Evolutionary conservation across 1,140 invertebrate genomes (phyloP).

Genomic region (Battus philenor): DNA sequence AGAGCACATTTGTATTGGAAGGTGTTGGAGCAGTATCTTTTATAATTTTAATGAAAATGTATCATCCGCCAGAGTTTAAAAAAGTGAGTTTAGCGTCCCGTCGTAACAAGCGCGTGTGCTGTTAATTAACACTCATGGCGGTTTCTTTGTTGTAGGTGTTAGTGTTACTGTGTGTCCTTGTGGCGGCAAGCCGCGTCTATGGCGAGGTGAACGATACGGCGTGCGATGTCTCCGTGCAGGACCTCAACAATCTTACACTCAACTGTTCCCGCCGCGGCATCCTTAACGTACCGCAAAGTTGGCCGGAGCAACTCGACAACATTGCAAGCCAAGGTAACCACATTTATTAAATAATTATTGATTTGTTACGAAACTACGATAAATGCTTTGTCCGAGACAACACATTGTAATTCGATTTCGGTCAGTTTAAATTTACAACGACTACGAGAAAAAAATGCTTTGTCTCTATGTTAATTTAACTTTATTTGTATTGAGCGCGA

Average conservation of each 20-base stretch:
- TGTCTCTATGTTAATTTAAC: too few relatives aligned
- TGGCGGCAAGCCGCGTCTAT: conserved; percentile 35
- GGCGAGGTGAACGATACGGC: conserved; percentile 26
- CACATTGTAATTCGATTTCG: too few relatives aligned
- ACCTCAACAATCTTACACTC: conserved; percentile 51
- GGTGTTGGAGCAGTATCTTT: conserved; percentile 53
- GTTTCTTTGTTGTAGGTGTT: conserved; percentile 63
- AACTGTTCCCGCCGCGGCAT: conserved; percentile 59
- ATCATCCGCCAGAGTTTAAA: conserved; percentile 27
- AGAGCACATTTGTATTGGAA: conserved; percentile 44
- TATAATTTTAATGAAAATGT: conserved; percentile 59
- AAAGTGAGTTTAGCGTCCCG: conserved; percentile 45
- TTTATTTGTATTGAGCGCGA: too few relatives aligned
- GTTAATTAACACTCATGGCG: conserved; percentile 21
- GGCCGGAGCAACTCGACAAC: conserved; percentile 46
- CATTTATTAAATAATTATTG: not conserved
- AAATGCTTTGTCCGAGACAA: too few relatives aligned
- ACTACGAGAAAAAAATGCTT: too few relatives aligned
- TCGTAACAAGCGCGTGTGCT: not conserved
- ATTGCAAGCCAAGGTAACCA: conserved; percentile 53
- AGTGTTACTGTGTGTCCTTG: conserved; percentile 55
- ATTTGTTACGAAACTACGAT: too few relatives aligned
- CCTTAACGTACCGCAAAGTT: conserved; percentile 37
- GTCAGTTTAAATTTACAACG: too few relatives aligned
- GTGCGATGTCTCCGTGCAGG: conserved; percentile 53